Evolutionary conservation across 2,888 invertebrate genomes (phyloP), one percentile per base, ranked within the genome.

Genomic region (Nectonema munidae): DNA sequence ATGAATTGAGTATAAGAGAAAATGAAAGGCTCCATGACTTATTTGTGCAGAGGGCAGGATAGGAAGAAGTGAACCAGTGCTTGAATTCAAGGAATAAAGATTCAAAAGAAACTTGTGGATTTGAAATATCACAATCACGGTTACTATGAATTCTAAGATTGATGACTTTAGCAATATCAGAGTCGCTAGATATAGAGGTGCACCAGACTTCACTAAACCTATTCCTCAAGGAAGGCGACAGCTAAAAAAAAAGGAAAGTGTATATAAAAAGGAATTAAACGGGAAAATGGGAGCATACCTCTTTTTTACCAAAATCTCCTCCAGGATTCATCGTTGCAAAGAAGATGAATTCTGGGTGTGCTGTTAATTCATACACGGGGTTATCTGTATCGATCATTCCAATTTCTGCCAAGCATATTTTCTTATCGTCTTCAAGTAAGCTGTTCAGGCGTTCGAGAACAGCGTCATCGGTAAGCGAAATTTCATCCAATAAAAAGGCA

Each of bases 201-300:
- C 86, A 86, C 89, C 89, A 99, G 50, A 99, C 77, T 60, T 99
- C 95, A 0, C 95, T 89, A 48, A 99, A 81, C 35, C 95, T 67
- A 60, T 99, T 99, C 37, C 95, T 63, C 37, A 95, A 57, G 0
- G 95, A 89, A 1, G 86, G 86, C 0, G 89, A 95, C 6, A 95
- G 61, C 62, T 64, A 46, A 13, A 52, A 35, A 35, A 17, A 20
- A 35, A 20, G 6, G 36, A 18, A 35, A 5, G 6, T 11, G 9
- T 20, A 20, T 20, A 28, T 6, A 35, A 29, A 29, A 5, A 35
- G 18, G n/a, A 35, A 20, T 11, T n/a, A 11, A 19, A 19, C n/a
- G 5, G 28, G 6, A 5, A 29, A 11, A 18, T n/a, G 5, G 18
- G 4, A 37, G n/a, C 44, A 42, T 46, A 64, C 64, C 56, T 99